phyloP scores from a whole-genome alignment of 1,140 invertebrate genomes.

The Bicyclus anynana region DNA sequence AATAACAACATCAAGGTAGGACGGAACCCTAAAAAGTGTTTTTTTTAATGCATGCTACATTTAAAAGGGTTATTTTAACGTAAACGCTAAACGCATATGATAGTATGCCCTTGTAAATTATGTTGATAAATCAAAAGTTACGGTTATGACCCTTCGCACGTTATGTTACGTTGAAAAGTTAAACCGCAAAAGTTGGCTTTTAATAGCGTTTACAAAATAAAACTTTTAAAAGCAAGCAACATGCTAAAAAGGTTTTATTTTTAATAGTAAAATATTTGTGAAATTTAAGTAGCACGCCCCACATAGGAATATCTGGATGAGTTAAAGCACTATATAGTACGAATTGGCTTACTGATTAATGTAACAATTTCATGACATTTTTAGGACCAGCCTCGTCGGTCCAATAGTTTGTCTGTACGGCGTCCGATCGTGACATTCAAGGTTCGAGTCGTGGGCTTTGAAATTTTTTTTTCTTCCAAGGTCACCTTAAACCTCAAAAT shows the following conservation, averaged over 20 bases:
- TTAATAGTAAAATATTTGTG: neutral
- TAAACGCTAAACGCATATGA: neutral
- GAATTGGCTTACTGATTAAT: too few species aligned
- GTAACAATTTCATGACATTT: too few species aligned
- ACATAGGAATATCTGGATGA: too few species aligned
- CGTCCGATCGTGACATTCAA: too few species aligned
- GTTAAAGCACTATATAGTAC: too few species aligned
- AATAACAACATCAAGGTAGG: too few species aligned
- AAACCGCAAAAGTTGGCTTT: neutral
- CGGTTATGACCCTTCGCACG: slow-evolving; percentile 1
- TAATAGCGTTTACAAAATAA: neutral
- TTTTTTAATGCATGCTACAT: neutral
- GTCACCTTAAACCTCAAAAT: too few species aligned
- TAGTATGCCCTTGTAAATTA: neutral
- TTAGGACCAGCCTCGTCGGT: too few species aligned
- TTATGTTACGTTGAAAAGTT: neutral
- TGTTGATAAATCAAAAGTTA: neutral
- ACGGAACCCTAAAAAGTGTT: neutral
- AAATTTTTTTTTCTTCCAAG: too few species aligned
- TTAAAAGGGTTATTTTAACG: slow-evolving; percentile 2
- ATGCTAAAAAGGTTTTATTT: neutral
- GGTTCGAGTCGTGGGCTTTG: too few species aligned
- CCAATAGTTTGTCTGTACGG: too few species aligned
- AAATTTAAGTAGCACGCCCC: neutral
- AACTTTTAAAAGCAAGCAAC: neutral